Evolutionary conservation across 2,797 vertebrate genomes (phyloP).

Genomic region (Myripristis jacobus): DNA sequence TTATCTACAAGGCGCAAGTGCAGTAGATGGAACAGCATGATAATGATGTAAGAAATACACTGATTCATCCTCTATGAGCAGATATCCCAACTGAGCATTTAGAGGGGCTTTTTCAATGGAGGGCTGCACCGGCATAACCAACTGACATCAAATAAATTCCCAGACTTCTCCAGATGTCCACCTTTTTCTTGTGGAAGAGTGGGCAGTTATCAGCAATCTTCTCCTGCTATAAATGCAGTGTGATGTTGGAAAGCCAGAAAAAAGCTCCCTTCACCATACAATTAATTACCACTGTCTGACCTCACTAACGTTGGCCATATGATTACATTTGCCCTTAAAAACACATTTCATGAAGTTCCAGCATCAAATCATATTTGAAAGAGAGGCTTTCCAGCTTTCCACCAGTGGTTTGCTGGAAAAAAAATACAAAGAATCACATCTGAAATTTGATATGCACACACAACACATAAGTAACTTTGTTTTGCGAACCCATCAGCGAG

Average conservation of each 20-base stretch:
- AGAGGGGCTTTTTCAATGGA: slow-evolving; percentile 14
- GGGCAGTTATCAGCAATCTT: neutral
- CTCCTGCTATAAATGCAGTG: too few relatives aligned
- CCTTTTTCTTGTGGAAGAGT: neutral
- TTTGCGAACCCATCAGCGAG: too few relatives aligned
- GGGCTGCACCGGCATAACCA: neutral
- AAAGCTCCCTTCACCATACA: too few relatives aligned
- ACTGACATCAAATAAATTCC: neutral
- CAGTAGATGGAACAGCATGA: slow-evolving; percentile 55
- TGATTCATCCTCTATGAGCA: slow-evolving; percentile 50
- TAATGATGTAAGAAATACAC: slow-evolving; percentile 66
- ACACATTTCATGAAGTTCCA: too few relatives aligned
- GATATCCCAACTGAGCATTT: slow-evolving; percentile 10
- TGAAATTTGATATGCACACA: too few relatives aligned
- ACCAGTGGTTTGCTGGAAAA: neutral
- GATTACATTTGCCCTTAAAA: too few relatives aligned
- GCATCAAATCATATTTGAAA: too few relatives aligned
- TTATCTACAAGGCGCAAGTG: slow-evolving; percentile 53
- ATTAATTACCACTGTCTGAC: too few relatives aligned
- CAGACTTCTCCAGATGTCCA: too few relatives aligned
- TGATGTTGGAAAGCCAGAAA: too few relatives aligned
- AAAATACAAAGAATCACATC: neutral
- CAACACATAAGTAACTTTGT: too few relatives aligned
- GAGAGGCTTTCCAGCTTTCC: neutral
- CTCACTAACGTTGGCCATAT: too few relatives aligned